These are phyloP conservation scores for Cataglyphis rosenhaueri DNA, from an alignment of 2,888 invertebrate genomes.

Conservation along the genomic window DNA sequence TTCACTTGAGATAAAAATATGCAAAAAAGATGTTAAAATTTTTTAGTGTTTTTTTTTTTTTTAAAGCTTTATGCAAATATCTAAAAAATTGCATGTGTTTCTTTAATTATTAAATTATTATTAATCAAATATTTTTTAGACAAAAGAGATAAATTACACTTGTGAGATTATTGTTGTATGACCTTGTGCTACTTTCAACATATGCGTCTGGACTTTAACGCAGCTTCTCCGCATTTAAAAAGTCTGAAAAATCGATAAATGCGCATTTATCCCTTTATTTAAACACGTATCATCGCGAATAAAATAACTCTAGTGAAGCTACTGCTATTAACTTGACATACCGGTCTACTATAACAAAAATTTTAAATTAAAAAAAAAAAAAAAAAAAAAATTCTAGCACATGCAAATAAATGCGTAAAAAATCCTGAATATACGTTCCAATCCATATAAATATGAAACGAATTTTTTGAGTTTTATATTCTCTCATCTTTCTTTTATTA, in stretches of 20 bases:
- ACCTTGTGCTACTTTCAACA: conserved; percentile 35
- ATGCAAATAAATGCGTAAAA: background rate
- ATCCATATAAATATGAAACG: background rate
- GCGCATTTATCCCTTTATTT: conserved; percentile 18
- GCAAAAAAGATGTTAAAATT: background rate
- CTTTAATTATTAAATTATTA: background rate
- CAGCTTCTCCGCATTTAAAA: conserved; percentile 28
- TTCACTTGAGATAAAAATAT: background rate
- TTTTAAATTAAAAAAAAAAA: background rate
- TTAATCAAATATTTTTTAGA: conserved; percentile 7
- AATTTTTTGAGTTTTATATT: background rate
- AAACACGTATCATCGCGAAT: background rate
- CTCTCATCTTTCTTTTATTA: background rate
- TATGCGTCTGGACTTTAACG: conserved; percentile 22
- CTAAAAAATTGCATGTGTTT: background rate
- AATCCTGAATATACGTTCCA: background rate
- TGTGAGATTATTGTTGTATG: conserved; percentile 12
- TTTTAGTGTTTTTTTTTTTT: background rate
- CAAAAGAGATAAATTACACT: conserved; percentile 19
- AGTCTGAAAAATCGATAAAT: conserved; percentile 30
- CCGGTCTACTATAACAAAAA: background rate
- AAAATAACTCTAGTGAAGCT: background rate
- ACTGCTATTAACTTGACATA: background rate
- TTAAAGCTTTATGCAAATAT: background rate
- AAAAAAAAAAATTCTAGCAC: conserved; percentile 1